Evolutionary conservation across 2,113 vertebrate species (phyloP).

Genomic region (Triplophysa tibetana): DNA sequence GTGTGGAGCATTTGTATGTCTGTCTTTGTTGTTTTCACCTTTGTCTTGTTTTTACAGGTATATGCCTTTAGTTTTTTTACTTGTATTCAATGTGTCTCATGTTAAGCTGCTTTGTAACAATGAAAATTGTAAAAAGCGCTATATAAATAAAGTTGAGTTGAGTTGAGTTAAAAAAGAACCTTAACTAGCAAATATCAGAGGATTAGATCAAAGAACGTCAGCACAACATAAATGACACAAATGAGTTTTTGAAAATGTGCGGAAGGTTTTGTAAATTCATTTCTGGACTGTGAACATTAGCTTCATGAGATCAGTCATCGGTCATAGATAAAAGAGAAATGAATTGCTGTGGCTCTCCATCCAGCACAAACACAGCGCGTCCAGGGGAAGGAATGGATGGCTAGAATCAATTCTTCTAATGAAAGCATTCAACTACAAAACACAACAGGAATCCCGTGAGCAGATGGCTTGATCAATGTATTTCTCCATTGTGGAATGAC

Average conservation of each 20-base stretch:
- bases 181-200: neutral
- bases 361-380: constrained; percentile 46
- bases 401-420: constrained; percentile 64
- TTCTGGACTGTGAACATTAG: neutral
- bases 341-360: constrained; percentile 40
- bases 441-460: constrained; percentile 56
- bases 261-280: neutral
- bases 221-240: neutral
- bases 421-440: constrained; percentile 60
- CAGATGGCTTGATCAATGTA: constrained; percentile 50
- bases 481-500: constrained; percentile 45
- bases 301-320: neutral
- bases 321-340: constrained; percentile 30
- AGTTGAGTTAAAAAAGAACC: neutral
- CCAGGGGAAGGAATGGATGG: constrained; percentile 46
- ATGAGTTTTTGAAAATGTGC: neutral
- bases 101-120: no score
- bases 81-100: no score
- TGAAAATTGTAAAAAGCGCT: no score
- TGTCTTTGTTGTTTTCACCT: no score
- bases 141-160: no score
- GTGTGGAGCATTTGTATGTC: no score
- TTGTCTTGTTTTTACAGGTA: no score
- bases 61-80: no score
- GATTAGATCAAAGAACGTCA: neutral